Conservation (phyloP, 2,113 vertebrate genomes). For the Mormoops blainvillei region DNA sequence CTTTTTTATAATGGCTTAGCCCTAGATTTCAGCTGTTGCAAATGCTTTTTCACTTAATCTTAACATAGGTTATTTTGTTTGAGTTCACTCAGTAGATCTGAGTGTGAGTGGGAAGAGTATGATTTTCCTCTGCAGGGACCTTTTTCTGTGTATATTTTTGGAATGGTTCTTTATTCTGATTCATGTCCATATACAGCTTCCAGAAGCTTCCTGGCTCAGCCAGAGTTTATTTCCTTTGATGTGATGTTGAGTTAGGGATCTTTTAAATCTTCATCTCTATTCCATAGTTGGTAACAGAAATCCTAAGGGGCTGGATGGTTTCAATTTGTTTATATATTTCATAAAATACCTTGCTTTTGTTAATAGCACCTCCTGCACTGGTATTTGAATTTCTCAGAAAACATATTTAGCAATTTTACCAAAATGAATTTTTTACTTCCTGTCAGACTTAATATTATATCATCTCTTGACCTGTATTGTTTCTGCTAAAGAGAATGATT, state of each 20-base stretch:
- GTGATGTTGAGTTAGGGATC: neutral
- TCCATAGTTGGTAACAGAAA: neutral
- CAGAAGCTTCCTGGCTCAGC: neutral
- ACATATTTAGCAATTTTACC: neutral
- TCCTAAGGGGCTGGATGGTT: neutral
- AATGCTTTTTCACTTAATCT: neutral
- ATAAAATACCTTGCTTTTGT: neutral
- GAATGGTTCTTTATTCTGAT: slow-evolving; percentile 45
- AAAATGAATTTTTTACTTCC: neutral
- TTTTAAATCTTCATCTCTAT: slow-evolving; percentile 20
- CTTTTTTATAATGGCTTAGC: neutral
- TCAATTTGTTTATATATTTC: neutral
- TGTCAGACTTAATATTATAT: neutral
- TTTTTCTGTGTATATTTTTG: slow-evolving; percentile 43
- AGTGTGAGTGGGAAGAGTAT: neutral
- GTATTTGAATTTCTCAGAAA: neutral
- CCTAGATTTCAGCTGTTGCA: neutral
- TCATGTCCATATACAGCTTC: neutral
- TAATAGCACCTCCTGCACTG: neutral
- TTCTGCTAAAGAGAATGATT: neutral
- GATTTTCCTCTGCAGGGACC: slow-evolving; percentile 14
- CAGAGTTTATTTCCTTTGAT: slow-evolving; percentile 25
- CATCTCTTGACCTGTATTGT: neutral
- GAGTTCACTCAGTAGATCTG: neutral
- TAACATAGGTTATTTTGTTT: neutral